Evolutionary conservation across 2,888 invertebrate genomes (phyloP), one percentile per base, ranked within the genome.

Genomic region (Phytoseiulus persimilis): DNA sequence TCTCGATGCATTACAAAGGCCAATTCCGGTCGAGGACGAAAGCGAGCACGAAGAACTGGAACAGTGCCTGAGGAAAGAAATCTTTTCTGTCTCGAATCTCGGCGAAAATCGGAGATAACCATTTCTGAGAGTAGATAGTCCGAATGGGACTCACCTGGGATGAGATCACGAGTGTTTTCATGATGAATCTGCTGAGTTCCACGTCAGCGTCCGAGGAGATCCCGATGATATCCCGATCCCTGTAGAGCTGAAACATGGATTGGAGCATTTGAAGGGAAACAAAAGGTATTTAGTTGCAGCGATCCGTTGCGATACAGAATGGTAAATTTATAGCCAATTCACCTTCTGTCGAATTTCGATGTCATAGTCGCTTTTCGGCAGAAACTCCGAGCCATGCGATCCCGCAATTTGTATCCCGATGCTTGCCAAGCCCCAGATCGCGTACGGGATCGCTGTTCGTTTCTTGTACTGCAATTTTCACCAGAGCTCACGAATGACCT

Each of bases 141-240:
- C 39, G 39, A 6, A 9, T 3, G 32, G n/a, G 33, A 33, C 32
- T 33, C 28, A 87, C 87, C 39, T 87, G 87, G 6, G 87, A 39
- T n/a, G 45, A n/a, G 39, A 87, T 87, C 31, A 87, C 45, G 31
- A 33, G 9, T 9, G 45, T 87, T 87, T 87, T 87, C 32, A 87
- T 87, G 87, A 87, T 87, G 33, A 87, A 87, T 87, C 87, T 31
- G 87, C 87, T 87, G 6, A n/a, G 31, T 33, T 87, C 87, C 11
- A 87, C 87, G 31, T 87, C 87, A 14, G n/a, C 87, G 33, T 87
- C 87, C 39, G 87, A 87, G 6, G 32, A 87, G 0, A 87, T 33
- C n/a, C 87, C 87, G 39, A 87, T 9, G 32, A 87, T 87, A 11
- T 87, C 87, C 3, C 33, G 32, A 33, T 33, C 87, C 33, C 39